Percentiles rank a stretch among this genome's conserved stretches.
These are phyloP conservation scores for Myotis lucifugus DNA, from an alignment of 2,113 vertebrate genomes.

Conservation along the genomic window DNA sequence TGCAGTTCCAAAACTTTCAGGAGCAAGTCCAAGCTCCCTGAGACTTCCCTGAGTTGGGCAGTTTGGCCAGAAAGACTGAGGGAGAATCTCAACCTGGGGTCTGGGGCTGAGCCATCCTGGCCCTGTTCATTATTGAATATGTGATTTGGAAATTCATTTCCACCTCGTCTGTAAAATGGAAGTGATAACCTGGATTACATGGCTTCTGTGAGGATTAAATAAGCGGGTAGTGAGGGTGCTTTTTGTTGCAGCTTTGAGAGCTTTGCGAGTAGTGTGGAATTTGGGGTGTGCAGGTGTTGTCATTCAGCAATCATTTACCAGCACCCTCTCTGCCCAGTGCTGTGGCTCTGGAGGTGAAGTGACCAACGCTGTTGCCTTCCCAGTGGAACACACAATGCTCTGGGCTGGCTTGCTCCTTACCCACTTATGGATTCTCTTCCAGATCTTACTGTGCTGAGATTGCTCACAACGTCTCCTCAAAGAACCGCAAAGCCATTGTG, in stretches of 20 bases:
- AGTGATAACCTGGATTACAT: too few relatives aligned
- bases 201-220: neutral
- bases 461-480: slow-evolving; percentile 98
- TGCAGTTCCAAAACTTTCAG: neutral
- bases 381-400: neutral
- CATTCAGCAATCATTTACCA: neutral
- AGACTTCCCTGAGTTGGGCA: neutral
- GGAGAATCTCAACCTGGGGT: neutral
- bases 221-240: neutral
- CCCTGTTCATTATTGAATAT: neutral
- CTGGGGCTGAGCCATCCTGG: neutral
- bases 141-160: neutral
- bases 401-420: neutral
- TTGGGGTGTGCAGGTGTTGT: neutral
- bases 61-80: neutral
- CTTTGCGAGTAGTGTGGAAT: neutral
- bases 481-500: slow-evolving; percentile 98
- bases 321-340: neutral
- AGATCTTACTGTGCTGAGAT: slow-evolving; percentile 98
- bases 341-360: neutral
- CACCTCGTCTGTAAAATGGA: neutral
- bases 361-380: neutral
- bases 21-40: neutral
- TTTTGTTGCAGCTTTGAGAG: neutral
- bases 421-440: neutral